A percentile compares a stretch with the other conserved stretches of the same genome.
phyloP scores from a whole-genome alignment of 1,140 invertebrate species.

The Drosophila burlai region DNA sequence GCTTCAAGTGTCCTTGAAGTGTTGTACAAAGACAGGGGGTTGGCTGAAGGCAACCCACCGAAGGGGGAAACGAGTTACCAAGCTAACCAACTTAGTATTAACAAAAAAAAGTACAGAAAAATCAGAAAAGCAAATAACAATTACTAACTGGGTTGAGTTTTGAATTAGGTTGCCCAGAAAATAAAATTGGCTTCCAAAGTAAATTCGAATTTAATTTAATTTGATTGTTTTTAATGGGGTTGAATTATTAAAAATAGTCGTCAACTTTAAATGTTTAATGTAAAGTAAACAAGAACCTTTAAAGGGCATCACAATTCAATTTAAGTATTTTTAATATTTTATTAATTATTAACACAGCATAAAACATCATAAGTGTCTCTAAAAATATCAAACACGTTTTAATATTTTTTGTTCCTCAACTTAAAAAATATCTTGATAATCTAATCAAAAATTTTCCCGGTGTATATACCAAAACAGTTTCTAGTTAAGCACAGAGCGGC shows the following conservation, averaged over 20 bases:
- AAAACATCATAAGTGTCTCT: too few relatives aligned
- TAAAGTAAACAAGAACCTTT: too few relatives aligned
- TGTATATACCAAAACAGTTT: conserved; percentile 12
- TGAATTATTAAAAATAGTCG: not conserved
- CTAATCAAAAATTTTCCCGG: not conserved
- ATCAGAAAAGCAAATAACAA: not conserved
- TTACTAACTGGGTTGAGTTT: conserved; percentile 29
- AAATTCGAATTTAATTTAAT: not conserved
- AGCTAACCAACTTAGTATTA: conserved; percentile 22
- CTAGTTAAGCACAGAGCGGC: conserved; percentile 16
- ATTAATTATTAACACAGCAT: too few relatives aligned
- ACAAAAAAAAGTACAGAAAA: not conserved
- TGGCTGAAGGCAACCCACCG: not conserved
- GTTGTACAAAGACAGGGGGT: conserved; percentile 6
- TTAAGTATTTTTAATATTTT: too few relatives aligned
- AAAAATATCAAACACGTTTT: too few relatives aligned
- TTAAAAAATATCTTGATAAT: not conserved
- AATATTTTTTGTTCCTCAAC: not conserved
- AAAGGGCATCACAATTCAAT: too few relatives aligned
- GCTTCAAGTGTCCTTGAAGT: conserved; percentile 65
- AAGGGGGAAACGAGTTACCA: not conserved
- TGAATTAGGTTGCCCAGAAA: not conserved
- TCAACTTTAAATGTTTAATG: not conserved
- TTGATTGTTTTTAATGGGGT: too few relatives aligned
- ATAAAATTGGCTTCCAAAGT: not conserved